Evolutionary conservation across 1,140 invertebrate species (phyloP).

Genomic region (Drosophila sp.): DNA sequence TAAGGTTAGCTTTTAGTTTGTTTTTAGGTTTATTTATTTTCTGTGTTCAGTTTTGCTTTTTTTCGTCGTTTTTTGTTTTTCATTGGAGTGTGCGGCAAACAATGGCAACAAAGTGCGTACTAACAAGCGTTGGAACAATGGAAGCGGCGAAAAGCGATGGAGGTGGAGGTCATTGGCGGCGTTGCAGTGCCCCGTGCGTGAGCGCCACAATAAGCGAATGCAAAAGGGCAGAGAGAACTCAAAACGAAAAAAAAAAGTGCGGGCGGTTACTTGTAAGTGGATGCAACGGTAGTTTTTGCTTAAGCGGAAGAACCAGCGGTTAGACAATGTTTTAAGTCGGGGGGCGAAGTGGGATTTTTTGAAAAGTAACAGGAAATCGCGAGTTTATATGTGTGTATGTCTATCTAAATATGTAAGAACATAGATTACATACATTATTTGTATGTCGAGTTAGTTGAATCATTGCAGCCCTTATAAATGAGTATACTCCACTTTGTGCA

Average conservation of each 20-base stretch:
- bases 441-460: too few species aligned
- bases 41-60: neutral
- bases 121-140: conserved; percentile 5
- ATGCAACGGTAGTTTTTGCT: conserved; percentile 31
- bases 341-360: neutral
- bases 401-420: too few species aligned
- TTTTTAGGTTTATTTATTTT: neutral
- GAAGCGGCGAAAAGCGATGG: conserved; percentile 1
- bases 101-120: conserved; percentile 40
- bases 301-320: conserved; percentile 11
- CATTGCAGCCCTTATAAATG: neutral
- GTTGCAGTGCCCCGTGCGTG: conserved; percentile 49
- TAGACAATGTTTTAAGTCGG: neutral
- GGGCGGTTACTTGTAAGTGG: conserved; percentile 48
- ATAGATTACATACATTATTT: too few species aligned
- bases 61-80: neutral
- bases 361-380: conserved; percentile 1
- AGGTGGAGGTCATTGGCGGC: neutral
- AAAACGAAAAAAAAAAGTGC: conserved; percentile 17
- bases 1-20: conserved; percentile 50
- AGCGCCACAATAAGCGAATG: conserved; percentile 62
- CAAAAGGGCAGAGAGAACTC: conserved; percentile 20
- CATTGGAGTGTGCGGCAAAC: conserved; percentile 28
- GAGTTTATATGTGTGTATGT: neutral
- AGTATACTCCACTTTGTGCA: neutral